phyloP scores from a whole-genome alignment of 2,888 invertebrate genomes.

The Epirrhoe tristata region DNA sequence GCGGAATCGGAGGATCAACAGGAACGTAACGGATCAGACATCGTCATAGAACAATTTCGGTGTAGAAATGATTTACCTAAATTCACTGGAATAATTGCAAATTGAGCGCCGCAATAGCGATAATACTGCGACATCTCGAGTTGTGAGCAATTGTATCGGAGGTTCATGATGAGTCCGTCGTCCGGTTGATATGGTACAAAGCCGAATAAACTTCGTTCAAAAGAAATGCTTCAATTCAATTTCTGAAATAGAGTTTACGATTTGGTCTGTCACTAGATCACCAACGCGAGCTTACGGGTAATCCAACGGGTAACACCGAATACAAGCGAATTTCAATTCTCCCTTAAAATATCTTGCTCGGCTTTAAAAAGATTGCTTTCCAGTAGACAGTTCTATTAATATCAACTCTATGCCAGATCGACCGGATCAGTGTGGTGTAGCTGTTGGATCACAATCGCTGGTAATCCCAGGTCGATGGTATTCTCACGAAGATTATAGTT shows the following conservation, averaged over 20 bases:
- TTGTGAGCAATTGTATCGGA: too few species aligned
- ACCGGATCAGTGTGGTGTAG: slow-evolving; percentile 21
- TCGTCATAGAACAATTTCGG: neutral
- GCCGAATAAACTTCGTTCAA: too few species aligned
- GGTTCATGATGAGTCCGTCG: too few species aligned
- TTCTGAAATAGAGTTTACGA: too few species aligned
- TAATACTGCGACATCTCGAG: too few species aligned
- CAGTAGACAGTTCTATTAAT: neutral
- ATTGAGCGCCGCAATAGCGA: neutral
- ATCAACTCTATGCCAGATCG: neutral
- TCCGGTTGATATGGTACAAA: too few species aligned
- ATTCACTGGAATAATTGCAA: neutral
- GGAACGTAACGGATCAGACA: slow-evolving; percentile 32
- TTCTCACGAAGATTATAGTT: slow-evolving; percentile 34
- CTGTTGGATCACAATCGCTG: slow-evolving; percentile 28
- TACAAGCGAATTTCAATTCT: too few species aligned
- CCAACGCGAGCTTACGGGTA: too few species aligned
- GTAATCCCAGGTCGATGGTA: slow-evolving; percentile 40
- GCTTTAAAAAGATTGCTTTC: neutral
- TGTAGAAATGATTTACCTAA: slow-evolving; percentile 3
- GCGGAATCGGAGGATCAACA: slow-evolving; percentile 38
- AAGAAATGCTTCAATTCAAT: too few species aligned
- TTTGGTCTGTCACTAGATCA: too few species aligned
- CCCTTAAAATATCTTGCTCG: too few species aligned
- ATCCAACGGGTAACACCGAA: too few species aligned